These are phyloP conservation scores for Rutpela maculata DNA, from an alignment of 2,888 invertebrate species.

Conservation along the genomic window DNA sequence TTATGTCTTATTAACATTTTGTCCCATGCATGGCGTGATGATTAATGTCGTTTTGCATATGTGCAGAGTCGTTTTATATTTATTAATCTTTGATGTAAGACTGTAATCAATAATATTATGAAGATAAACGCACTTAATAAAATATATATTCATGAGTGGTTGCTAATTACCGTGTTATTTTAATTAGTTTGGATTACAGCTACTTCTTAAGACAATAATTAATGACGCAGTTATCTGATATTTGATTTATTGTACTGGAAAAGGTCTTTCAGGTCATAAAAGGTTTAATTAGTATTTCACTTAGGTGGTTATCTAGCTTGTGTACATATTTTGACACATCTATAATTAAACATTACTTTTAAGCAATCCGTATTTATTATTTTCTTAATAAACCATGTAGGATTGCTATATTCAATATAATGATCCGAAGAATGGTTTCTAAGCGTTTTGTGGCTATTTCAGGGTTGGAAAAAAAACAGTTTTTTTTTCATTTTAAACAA, in stretches of 20 bases:
- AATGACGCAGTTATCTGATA: constrained; percentile 2
- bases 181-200: not conserved
- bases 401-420: too few relatives aligned
- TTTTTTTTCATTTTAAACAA: too few relatives aligned
- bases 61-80: constrained; percentile 46
- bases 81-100: constrained; percentile 41
- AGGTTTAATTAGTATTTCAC: too few relatives aligned
- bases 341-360: too few relatives aligned
- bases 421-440: too few relatives aligned
- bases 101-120: constrained; percentile 42
- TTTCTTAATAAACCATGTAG: too few relatives aligned
- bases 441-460: too few relatives aligned
- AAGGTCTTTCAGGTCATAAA: too few relatives aligned
- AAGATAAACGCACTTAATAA: constrained; percentile 34
- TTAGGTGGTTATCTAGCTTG: too few relatives aligned
- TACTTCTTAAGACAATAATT: constrained; percentile 9
- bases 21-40: constrained; percentile 32
- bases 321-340: too few relatives aligned
- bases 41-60: constrained; percentile 49
- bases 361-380: too few relatives aligned
- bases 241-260: not conserved
- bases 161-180: constrained; percentile 13
- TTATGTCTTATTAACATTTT: constrained; percentile 21
- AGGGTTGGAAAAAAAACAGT: too few relatives aligned
- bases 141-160: constrained; percentile 31